phyloP scores from a whole-genome alignment of 2,113 vertebrate species.

The human region DNA sequence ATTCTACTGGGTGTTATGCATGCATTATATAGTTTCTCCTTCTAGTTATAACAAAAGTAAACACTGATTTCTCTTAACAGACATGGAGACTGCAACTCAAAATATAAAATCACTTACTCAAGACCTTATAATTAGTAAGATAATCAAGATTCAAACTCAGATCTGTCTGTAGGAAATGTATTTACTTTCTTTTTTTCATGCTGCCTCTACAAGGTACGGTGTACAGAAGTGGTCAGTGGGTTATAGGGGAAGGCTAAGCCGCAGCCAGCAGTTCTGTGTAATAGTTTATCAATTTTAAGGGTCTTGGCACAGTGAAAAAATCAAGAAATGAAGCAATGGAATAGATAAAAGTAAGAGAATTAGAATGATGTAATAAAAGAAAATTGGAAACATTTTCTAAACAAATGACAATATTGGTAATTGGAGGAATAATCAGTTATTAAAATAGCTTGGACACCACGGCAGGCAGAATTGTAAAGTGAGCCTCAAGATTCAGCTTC shows the following conservation, averaged over 20 bases:
- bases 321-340: not conserved
- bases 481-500: not conserved
- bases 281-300: not conserved
- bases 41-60: not conserved
- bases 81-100: not conserved
- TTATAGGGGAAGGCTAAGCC: not conserved
- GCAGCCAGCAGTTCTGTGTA: not conserved
- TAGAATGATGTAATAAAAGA: not conserved
- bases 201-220: not conserved
- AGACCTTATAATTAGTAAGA: not conserved
- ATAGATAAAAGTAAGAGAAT: not conserved
- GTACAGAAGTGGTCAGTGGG: fast-evolving
- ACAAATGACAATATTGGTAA: not conserved
- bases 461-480: not conserved
- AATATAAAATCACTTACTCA: not conserved
- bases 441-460: not conserved
- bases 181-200: not conserved
- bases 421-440: not conserved
- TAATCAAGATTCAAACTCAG: not conserved
- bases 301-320: not conserved
- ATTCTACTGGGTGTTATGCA: not conserved
- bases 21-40: not conserved
- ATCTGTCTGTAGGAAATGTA: not conserved
- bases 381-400: not conserved
- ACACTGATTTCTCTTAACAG: not conserved